Conservation (phyloP, 1,140 invertebrate genomes). For the Bombus vancouverensis region DNA sequence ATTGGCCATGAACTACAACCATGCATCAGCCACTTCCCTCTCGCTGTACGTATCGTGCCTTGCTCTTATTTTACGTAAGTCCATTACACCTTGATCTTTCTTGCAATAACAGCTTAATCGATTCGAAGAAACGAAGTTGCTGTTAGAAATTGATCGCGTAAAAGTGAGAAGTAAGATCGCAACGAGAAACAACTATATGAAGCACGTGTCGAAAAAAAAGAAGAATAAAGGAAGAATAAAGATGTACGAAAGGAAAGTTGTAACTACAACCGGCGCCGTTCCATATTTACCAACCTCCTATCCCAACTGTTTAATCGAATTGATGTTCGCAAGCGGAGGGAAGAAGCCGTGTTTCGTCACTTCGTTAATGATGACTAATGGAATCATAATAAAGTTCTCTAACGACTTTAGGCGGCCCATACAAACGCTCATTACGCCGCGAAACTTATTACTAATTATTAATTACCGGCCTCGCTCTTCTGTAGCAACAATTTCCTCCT, state of each 20-base stretch:
- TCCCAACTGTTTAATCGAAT: slow-evolving; percentile 43
- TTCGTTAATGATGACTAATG: slow-evolving; percentile 41
- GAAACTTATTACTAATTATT: slow-evolving; percentile 37
- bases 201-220: too few species aligned
- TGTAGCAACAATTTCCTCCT: slow-evolving; percentile 86
- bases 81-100: neutral
- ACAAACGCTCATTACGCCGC: slow-evolving; percentile 20
- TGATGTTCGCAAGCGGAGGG: neutral
- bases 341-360: slow-evolving; percentile 35
- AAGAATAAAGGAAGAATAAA: neutral
- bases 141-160: neutral
- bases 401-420: slow-evolving; percentile 19
- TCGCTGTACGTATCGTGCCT: neutral
- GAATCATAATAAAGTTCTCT: slow-evolving; percentile 28
- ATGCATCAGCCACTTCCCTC: slow-evolving; percentile 44
- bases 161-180: neutral
- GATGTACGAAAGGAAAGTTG: neutral
- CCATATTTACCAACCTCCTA: neutral
- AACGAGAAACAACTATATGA: neutral
- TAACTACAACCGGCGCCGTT: neutral
- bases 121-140: neutral
- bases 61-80: slow-evolving; percentile 30
- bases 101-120: slow-evolving; percentile 11
- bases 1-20: slow-evolving; percentile 62
- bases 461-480: slow-evolving; percentile 87